Base-by-base conservation (phyloP, 1,140 invertebrate species). In the Drosophila paulistorum region DNA sequence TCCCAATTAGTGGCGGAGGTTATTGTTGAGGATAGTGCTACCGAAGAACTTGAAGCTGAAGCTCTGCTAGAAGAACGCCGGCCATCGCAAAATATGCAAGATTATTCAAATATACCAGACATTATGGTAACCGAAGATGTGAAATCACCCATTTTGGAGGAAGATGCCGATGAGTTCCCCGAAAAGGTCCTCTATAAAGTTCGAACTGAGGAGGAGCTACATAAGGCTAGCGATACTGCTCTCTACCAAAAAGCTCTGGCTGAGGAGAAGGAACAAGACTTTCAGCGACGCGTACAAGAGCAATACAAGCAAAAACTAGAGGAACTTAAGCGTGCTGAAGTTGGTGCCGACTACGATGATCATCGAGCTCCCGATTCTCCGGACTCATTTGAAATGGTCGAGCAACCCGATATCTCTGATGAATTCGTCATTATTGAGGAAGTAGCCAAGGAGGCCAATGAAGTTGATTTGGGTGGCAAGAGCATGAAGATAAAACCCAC, bases 371-470 rank as follows among this genome's bases (percentile, higher is more conserved):
- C 94, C 65, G 96, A 97, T 77, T 97, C 97, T 0, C 96, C 96
- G 1, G 97, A 98, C 91, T 97, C 97, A 33, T 98, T 98, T 93
- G 97, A 98, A 93, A 94, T 97, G 91, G 93, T 97, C 0, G 96
- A 97, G 77, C 96, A 97, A 81, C 96, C 96, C 1, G 96, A 96
- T 85, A 94, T 96, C 66, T 96, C 96, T 68, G 96, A 97, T 90
- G 96, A 97, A 82, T 97, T 97, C 91, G 96, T 97, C 1, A 96
- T 97, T 0, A 96, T 97, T 67, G 96, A 97, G 92, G 96, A 97
- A 92, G 96, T 97, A 20, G 96, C 95, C 1, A 96, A 95, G 86
- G 96, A 97, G 93, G 96, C 96, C 1, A 94, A 95, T 77, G 96
- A 97, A 92, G 94, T 94, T 65, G 96, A 97, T 90, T 93, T 94